Conservation (phyloP, 2,113 vertebrate genomes). For the Anhinga rufa region DNA sequence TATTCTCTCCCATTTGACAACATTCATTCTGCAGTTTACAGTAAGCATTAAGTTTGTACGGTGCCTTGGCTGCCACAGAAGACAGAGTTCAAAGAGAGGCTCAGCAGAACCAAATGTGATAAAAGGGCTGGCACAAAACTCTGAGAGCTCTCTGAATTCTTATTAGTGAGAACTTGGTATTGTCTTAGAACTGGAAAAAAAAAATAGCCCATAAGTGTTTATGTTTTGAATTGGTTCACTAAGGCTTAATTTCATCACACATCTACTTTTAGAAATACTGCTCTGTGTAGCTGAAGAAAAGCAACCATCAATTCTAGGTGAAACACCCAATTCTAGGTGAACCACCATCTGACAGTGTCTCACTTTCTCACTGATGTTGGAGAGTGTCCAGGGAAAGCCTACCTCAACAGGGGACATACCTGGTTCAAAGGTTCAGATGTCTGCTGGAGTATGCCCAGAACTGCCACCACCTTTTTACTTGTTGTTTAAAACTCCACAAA, state of each 20-base stretch:
- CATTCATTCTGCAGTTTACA: not conserved
- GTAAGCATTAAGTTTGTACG: not conserved
- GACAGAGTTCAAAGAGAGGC: not conserved
- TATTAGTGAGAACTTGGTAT: not conserved
- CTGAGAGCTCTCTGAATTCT: not conserved
- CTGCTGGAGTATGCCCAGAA: not conserved
- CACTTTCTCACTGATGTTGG: not conserved
- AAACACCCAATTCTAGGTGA: not conserved
- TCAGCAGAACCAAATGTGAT: not conserved
- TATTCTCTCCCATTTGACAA: not conserved
- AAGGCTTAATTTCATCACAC: not conserved
- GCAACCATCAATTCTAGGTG: not conserved
- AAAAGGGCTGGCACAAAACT: not conserved
- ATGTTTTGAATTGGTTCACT: not conserved
- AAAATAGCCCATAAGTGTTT: not conserved
- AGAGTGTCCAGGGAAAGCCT: not conserved
- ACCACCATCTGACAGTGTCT: fast-evolving
- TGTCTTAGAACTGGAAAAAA: not conserved
- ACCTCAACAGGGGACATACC: not conserved
- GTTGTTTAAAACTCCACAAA: not conserved
- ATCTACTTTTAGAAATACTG: not conserved
- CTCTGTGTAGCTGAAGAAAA: not conserved
- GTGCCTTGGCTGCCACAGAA: not conserved
- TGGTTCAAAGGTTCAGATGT: not conserved
- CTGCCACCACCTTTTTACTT: not conserved